phyloP scores from a whole-genome alignment of 2,113 vertebrate species.

The Machaerirhynchus nigripectus region DNA sequence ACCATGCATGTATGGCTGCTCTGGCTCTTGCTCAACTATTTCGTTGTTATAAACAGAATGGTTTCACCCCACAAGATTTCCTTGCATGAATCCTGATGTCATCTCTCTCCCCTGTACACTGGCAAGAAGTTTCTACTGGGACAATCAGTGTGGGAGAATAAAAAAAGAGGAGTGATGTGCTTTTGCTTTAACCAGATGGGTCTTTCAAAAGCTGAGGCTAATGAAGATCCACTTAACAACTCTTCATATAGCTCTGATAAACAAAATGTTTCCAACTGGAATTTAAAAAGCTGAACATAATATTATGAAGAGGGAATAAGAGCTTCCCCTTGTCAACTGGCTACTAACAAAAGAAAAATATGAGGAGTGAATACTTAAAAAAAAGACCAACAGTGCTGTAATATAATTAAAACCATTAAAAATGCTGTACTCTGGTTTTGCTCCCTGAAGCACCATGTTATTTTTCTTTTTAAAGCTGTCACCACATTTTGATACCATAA shows the following conservation, averaged over 20 bases:
- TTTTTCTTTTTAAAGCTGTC: conserved; percentile 65
- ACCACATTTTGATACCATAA: conserved; percentile 64
- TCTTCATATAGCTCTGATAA: conserved; percentile 42
- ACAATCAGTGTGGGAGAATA: neutral
- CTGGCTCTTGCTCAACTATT: neutral
- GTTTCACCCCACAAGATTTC: neutral
- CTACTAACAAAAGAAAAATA: conserved; percentile 62
- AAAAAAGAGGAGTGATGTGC: neutral
- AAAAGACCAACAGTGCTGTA: conserved; percentile 46
- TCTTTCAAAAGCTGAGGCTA: neutral
- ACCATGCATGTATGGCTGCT: rapidly evolving
- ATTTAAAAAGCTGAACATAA: conserved; percentile 23
- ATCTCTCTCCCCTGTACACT: neutral
- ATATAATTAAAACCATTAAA: conserved; percentile 69
- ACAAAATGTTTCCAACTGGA: conserved; percentile 37
- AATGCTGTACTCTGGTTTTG: conserved; percentile 61
- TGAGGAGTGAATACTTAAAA: conserved; percentile 57
- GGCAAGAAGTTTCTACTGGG: neutral
- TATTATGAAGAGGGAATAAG: conserved; percentile 45
- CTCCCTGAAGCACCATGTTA: conserved; percentile 56
- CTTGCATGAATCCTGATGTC: neutral
- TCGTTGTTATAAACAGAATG: neutral
- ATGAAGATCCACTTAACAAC: neutral
- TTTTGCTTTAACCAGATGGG: neutral
- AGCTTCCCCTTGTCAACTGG: conserved; percentile 54